phyloP scores from a whole-genome alignment of 2,888 invertebrate genomes.

The Phyllotreta cruciferae region DNA sequence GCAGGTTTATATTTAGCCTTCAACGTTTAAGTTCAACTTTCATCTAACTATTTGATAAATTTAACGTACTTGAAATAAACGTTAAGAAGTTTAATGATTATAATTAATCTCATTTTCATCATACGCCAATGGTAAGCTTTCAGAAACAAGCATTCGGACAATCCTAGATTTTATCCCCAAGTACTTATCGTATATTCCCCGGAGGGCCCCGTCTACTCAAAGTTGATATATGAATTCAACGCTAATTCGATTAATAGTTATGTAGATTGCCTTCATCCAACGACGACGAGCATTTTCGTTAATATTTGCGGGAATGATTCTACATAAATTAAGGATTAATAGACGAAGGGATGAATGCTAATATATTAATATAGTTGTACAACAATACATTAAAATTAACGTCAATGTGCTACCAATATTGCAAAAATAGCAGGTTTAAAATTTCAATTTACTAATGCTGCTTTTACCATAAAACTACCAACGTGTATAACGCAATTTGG shows the following conservation, averaged over 20 bases:
- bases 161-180: constrained; percentile 7
- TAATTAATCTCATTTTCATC: not conserved
- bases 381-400: too few species aligned
- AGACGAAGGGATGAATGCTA: not conserved
- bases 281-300: constrained; percentile 11
- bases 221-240: constrained; percentile 20
- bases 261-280: constrained; percentile 13
- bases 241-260: constrained; percentile 17
- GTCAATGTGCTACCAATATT: too few species aligned
- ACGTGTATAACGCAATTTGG: not conserved
- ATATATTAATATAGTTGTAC: too few species aligned
- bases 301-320: not conserved
- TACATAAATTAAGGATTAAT: not conserved
- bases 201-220: constrained; percentile 13
- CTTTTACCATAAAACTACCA: too few species aligned
- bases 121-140: constrained; percentile 2
- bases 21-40: too few species aligned
- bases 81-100: too few species aligned
- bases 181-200: constrained; percentile 14
- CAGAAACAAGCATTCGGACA: constrained; percentile 9
- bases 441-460: too few species aligned
- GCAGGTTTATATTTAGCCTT: constrained; percentile 25
- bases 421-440: too few species aligned
- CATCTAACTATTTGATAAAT: too few species aligned
- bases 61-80: too few species aligned